Conservation (phyloP, 2,888 invertebrate species). For the Leucophenga montana region DNA sequence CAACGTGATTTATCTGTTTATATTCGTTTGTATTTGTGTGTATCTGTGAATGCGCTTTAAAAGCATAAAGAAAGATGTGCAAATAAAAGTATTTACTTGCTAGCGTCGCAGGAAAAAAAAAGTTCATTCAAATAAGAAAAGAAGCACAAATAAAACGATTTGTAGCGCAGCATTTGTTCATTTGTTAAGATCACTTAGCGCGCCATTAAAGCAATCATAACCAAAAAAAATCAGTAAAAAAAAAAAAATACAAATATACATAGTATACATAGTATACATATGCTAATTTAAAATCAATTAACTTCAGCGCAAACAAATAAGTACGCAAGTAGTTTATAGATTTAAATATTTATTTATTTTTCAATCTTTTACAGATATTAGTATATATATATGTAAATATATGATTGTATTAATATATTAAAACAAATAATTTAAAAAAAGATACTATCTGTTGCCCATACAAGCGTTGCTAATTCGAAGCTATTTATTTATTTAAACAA, state of each 20-base stretch:
- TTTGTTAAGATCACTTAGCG: constrained; percentile 21
- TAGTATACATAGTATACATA: neutral
- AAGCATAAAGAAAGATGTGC: neutral
- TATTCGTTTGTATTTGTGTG: no score
- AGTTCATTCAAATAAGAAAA: constrained; percentile 21
- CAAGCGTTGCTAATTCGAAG: no score
- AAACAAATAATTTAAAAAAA: no score
- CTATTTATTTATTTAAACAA: no score
- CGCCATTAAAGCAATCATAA: constrained; percentile 5
- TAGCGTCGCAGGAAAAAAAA: neutral
- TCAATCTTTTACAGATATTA: no score
- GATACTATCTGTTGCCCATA: no score
- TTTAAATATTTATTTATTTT: no score
- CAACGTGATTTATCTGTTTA: no score
- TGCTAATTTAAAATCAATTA: constrained; percentile 24
- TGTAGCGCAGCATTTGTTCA: neutral
- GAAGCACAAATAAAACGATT: constrained; percentile 1
- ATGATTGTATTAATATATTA: no score
- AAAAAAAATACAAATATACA: neutral
- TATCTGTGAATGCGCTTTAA: constrained; percentile 3
- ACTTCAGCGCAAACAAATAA: neutral
- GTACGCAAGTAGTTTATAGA: no score
- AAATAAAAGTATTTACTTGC: neutral
- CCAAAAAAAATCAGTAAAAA: no score
- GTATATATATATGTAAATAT: no score